These are phyloP conservation scores for Pagetopsis macropterus DNA, from an alignment of 2,797 vertebrate genomes.

Conservation along the genomic window DNA sequence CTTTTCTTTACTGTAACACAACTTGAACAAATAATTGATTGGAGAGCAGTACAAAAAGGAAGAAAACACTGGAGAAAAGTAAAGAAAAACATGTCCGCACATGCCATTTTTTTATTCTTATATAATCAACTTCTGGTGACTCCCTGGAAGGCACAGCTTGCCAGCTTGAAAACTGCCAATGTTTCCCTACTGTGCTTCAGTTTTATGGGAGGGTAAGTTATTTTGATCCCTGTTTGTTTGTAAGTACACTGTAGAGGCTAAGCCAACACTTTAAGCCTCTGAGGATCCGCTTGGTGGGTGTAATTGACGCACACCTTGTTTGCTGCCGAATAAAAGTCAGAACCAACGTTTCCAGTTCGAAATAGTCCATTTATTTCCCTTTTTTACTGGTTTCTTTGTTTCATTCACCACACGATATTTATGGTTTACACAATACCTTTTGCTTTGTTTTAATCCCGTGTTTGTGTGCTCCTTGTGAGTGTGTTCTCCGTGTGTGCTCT, in stretches of 20 bases:
- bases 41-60: background rate
- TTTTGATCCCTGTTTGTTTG: conserved; percentile 60
- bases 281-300: too few species aligned
- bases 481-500: too few species aligned
- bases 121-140: conserved; percentile 33
- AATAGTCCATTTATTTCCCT: too few species aligned
- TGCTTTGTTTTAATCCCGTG: too few species aligned
- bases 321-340: too few species aligned
- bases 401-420: too few species aligned
- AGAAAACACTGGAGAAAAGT: background rate
- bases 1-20: background rate
- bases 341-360: too few species aligned
- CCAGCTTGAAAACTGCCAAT: conserved; percentile 33
- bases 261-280: too few species aligned
- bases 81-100: background rate
- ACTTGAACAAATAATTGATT: background rate
- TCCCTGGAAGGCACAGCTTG: conserved; percentile 15
- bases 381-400: too few species aligned
- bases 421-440: too few species aligned
- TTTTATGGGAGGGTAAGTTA: conserved; percentile 52
- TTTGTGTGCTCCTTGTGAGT: too few species aligned
- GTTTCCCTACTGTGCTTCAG: conserved; percentile 29
- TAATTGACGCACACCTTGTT: too few species aligned
- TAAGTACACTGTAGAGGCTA: conserved; percentile 26
- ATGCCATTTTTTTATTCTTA: conserved; percentile 35